Conservation (phyloP, 2,888 invertebrate species). For the Folsomia candida region DNA sequence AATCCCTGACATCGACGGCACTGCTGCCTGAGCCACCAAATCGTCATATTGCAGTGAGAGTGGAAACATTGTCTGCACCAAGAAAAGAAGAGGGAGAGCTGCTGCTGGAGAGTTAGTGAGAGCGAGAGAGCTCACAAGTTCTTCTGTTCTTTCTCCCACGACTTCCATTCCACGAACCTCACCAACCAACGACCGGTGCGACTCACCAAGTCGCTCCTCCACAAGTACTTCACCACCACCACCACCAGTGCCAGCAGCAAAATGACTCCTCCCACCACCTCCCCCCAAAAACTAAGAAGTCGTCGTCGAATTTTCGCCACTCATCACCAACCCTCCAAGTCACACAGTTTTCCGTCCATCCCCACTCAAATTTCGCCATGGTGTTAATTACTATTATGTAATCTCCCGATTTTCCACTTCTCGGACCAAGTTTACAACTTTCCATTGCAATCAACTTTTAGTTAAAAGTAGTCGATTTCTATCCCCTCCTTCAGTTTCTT, state of each 20-base stretch:
- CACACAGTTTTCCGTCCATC: background rate
- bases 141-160: no score
- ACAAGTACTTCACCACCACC: background rate
- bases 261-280: background rate
- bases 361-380: background rate
- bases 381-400: background rate
- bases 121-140: no score
- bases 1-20: no score
- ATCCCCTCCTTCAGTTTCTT: no score
- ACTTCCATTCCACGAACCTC: background rate
- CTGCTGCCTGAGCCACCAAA: background rate
- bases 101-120: no score
- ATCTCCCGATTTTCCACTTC: background rate
- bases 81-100: no score
- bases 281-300: background rate
- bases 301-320: background rate
- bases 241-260: no score
- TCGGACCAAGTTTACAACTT: background rate
- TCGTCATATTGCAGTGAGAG: slow-evolving; percentile 18
- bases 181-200: background rate
- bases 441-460: no score
- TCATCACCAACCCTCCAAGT: no score
- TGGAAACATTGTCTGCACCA: slow-evolving; percentile 6
- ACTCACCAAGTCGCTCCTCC: background rate
- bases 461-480: no score